Evolutionary conservation across 2,113 vertebrate species (phyloP).

Genomic region (Dasyurus viverrinus): DNA sequence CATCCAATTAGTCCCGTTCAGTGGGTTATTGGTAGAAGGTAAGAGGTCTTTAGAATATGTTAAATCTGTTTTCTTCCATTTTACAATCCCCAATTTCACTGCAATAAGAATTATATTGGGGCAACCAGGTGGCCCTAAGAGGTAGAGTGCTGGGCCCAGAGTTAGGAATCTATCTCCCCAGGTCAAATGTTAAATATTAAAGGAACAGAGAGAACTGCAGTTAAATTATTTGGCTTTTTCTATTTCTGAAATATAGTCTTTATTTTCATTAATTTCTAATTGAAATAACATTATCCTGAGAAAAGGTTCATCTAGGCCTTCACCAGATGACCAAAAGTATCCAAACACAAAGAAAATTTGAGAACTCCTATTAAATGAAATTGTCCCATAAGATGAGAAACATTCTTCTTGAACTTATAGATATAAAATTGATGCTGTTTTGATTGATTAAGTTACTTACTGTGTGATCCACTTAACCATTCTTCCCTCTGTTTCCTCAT

Average conservation of each 20-base stretch:
- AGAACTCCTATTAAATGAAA: not conserved
- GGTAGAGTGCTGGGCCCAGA: not conserved
- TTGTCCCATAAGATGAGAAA: not conserved
- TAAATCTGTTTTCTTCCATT: not conserved
- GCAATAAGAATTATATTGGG: not conserved
- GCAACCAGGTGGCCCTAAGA: not conserved
- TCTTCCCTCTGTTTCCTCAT: not conserved
- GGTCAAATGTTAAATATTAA: no score
- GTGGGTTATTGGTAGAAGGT: not conserved
- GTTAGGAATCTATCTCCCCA: not conserved
- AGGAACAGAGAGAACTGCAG: constrained; percentile 46
- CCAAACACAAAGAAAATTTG: not conserved
- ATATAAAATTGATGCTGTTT: not conserved
- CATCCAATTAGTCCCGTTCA: not conserved
- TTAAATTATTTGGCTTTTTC: constrained; percentile 61
- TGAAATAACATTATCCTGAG: constrained; percentile 28
- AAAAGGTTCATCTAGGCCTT: not conserved
- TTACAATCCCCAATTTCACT: not conserved
- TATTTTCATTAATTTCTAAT: not conserved
- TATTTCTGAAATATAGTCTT: not conserved
- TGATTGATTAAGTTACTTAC: no score
- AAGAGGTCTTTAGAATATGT: not conserved
- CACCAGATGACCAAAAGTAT: not conserved
- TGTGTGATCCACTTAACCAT: not conserved
- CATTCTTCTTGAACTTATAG: not conserved